These are phyloP conservation scores for Bungarus multicinctus DNA, from an alignment of 2,113 vertebrate genomes.

Conservation along the genomic window DNA sequence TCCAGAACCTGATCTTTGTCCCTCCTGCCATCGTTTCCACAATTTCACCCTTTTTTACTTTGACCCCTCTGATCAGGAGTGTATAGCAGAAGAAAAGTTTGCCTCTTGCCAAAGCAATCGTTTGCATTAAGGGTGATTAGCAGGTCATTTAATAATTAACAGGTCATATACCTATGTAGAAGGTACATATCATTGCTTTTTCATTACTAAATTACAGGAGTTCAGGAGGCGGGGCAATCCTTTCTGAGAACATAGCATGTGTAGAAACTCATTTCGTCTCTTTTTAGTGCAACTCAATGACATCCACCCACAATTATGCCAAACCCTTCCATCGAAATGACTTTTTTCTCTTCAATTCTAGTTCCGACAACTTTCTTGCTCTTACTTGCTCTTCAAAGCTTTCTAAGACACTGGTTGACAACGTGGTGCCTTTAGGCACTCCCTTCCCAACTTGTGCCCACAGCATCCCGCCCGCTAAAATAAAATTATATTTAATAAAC, in stretches of 20 bases:
- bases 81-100: neutral
- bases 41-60: neutral
- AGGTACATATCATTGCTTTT: neutral
- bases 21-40: neutral
- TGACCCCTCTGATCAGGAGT: neutral
- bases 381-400: neutral
- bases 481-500: neutral
- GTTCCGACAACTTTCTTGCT: neutral
- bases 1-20: neutral
- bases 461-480: neutral
- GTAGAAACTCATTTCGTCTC: neutral
- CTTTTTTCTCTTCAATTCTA: neutral
- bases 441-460: neutral
- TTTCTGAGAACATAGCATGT: neutral
- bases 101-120: neutral
- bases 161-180: neutral
- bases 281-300: neutral
- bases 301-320: neutral
- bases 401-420: neutral
- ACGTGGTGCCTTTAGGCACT: neutral
- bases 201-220: neutral
- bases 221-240: neutral
- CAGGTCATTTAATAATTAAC: neutral
- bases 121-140: neutral
- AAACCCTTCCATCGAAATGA: neutral